A percentile compares a stretch with the other conserved stretches of the same genome.
phyloP scores from a whole-genome alignment of 2,888 invertebrate species.

The Apomyelois bistriatella region DNA sequence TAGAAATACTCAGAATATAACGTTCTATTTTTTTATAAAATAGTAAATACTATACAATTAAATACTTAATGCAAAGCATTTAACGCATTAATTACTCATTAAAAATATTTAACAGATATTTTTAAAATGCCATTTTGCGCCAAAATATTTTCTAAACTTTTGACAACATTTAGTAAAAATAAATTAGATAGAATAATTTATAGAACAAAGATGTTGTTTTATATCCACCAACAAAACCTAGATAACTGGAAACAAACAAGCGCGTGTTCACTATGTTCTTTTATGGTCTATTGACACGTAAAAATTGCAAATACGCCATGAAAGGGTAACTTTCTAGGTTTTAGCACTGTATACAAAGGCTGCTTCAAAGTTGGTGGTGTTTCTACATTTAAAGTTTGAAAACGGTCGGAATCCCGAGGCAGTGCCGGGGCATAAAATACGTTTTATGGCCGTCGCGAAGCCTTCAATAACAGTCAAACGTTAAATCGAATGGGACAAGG shows the following conservation, averaged over 20 bases:
- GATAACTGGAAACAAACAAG: background rate
- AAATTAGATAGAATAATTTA: too few species aligned
- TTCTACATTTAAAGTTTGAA: slow-evolving; percentile 64
- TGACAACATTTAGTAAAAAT: too few species aligned
- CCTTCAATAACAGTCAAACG: slow-evolving; percentile 62
- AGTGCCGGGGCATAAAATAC: slow-evolving; percentile 67
- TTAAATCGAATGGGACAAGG: slow-evolving; percentile 47
- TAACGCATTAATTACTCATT: too few species aligned
- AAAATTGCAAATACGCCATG: slow-evolving; percentile 25
- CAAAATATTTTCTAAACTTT: too few species aligned
- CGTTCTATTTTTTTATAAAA: too few species aligned
- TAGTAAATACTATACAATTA: too few species aligned
- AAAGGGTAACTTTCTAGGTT: slow-evolving; percentile 60
- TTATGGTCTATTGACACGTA: slow-evolving; percentile 21
- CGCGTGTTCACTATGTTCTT: slow-evolving; percentile 10
- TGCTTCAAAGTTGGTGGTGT: slow-evolving; percentile 54
- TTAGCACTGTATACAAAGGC: slow-evolving; percentile 67
- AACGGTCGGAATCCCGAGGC: slow-evolving; percentile 56
- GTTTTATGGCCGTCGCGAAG: slow-evolving; percentile 68
- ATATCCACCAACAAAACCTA: slow-evolving; percentile 3
- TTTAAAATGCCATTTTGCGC: too few species aligned
- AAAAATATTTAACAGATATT: too few species aligned
- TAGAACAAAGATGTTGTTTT: too few species aligned
- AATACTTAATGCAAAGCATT: too few species aligned
- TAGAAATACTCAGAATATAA: too few species aligned